Percentiles rank a stretch among this genome's conserved stretches.
Evolutionary conservation across 2,888 invertebrate species (phyloP).

Genomic region (Pterobdella sp.): DNA sequence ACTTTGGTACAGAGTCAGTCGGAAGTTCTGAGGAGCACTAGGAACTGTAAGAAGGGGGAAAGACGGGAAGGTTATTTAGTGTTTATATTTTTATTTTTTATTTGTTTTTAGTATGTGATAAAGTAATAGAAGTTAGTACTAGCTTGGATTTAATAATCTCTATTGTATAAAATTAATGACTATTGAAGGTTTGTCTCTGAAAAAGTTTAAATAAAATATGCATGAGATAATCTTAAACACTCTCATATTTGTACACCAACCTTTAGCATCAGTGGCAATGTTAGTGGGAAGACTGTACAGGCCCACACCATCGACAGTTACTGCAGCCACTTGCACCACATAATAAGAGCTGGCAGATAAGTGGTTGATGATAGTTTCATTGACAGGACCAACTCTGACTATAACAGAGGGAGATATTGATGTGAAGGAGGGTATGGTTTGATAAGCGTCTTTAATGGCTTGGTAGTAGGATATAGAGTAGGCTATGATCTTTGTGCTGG

Average conservation of each 20-base stretch:
- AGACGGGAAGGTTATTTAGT: background rate
- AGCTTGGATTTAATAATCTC: background rate
- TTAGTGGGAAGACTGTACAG: conserved; percentile 58
- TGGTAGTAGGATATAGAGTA: conserved; percentile 46
- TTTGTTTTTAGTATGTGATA: background rate
- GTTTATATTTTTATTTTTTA: background rate
- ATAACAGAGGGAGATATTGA: conserved; percentile 14
- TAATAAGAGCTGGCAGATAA: conserved; percentile 91
- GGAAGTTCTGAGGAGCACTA: conserved; percentile 50
- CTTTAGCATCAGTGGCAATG: conserved; percentile 63
- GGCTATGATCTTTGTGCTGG: conserved; percentile 65
- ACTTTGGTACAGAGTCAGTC: conserved; percentile 67
- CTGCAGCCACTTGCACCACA: conserved; percentile 76
- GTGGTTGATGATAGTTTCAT: conserved; percentile 60
- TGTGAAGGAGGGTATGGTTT: conserved; percentile 73
- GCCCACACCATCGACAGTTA: conserved; percentile 93
- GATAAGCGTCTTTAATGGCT: conserved; percentile 63
- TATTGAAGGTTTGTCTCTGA: background rate
- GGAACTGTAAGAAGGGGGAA: conserved; percentile 46
- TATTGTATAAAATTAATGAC: background rate
- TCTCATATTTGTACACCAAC: conserved; percentile 27
- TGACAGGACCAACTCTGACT: conserved; percentile 36
- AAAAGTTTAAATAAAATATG: too few relatives aligned
- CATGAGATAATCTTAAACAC: background rate
- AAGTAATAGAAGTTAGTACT: background rate